phyloP scores from a whole-genome alignment of 2,113 vertebrate species.

The Sciurus niger region DNA sequence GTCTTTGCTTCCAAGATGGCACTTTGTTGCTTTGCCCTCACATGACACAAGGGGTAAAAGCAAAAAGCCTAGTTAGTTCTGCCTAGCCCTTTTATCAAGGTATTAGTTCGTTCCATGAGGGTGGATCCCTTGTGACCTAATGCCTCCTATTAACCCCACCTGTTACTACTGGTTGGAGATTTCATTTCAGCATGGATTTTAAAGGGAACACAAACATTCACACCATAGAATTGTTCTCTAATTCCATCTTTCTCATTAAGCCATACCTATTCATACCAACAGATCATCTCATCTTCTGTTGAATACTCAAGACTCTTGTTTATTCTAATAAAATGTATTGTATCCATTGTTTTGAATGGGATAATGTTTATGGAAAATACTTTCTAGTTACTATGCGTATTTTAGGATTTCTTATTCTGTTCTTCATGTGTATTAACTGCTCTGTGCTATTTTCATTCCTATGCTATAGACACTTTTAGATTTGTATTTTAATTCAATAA shows the following conservation, averaged over 20 bases:
- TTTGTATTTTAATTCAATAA: no score
- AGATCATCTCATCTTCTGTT: background rate
- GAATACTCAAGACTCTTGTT: background rate
- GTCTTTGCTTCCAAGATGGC: background rate
- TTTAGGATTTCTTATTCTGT: background rate
- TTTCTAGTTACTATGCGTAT: background rate
- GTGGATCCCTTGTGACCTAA: background rate
- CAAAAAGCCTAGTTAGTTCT: background rate
- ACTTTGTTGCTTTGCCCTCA: background rate
- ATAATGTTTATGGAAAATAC: background rate
- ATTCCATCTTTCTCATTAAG: background rate
- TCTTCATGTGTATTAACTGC: background rate
- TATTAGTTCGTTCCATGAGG: background rate
- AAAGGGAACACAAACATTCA: background rate
- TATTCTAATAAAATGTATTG: background rate
- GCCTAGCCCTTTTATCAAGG: background rate
- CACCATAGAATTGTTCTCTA: background rate
- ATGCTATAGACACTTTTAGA: no score
- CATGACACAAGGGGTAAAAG: background rate
- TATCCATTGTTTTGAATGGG: constrained; percentile 24
- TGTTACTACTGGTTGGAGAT: background rate
- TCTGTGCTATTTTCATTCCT: no score
- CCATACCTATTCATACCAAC: background rate
- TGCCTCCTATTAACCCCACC: background rate
- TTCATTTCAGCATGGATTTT: background rate